A percentile compares a stretch with the other conserved stretches of the same genome.
Evolutionary conservation across 2,797 vertebrate genomes (phyloP).

Genomic region (Lithobates sylvaticus): DNA sequence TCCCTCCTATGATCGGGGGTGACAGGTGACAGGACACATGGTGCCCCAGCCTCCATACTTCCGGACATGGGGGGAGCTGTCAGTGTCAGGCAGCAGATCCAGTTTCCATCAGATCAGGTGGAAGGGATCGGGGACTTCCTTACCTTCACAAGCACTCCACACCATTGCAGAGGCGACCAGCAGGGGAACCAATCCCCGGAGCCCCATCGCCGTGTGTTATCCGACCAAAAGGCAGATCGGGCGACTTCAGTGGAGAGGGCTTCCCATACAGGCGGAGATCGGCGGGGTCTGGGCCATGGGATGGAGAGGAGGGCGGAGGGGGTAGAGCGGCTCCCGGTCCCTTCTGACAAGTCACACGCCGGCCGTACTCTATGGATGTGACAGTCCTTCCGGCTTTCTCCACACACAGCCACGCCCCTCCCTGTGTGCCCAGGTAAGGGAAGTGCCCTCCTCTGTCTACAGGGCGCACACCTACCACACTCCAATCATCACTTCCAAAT

Average conservation of each 20-base stretch:
- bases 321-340: not conserved
- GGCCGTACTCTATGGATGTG: not conserved
- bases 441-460: not conserved
- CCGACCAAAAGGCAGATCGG: not conserved
- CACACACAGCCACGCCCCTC: slow-evolving; percentile 5
- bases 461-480: too few relatives aligned
- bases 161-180: too few relatives aligned
- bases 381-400: slow-evolving; percentile 36
- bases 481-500: too few relatives aligned
- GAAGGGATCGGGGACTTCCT: not conserved
- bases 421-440: slow-evolving; percentile 26
- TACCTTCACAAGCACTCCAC: slow-evolving; percentile 12
- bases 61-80: not conserved
- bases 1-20: too few relatives aligned
- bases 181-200: not conserved
- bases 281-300: not conserved
- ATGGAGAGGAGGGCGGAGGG: rapidly evolving
- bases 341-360: not conserved
- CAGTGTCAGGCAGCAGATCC: too few relatives aligned
- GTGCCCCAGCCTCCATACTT: not conserved
- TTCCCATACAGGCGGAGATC: not conserved
- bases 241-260: not conserved
- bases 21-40: too few relatives aligned
- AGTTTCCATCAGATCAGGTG: too few relatives aligned
- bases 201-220: not conserved